Evolutionary conservation across 2,888 invertebrate species (phyloP).

Genomic region (Pherbina coryleti): DNA sequence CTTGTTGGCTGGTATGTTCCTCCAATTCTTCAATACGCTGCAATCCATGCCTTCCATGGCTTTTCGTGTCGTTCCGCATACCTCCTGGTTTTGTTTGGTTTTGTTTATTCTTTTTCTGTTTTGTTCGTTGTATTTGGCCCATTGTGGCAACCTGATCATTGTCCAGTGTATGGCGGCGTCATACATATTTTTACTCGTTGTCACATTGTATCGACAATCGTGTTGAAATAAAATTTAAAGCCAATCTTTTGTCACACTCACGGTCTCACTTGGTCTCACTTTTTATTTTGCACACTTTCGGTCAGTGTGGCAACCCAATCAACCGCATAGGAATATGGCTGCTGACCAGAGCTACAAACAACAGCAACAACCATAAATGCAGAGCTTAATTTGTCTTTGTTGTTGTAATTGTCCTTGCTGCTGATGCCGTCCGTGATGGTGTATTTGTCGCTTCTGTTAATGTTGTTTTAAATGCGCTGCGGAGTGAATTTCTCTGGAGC

Average conservation of each 20-base stretch:
- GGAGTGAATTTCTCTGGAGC: too few species aligned
- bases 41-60: background rate
- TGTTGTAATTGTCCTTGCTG: background rate
- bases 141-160: background rate
- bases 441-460: background rate
- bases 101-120: too few species aligned
- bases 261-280: background rate
- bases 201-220: constrained; percentile 39
- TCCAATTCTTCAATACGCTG: background rate
- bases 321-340: constrained; percentile 18
- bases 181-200: constrained; percentile 38
- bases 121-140: too few species aligned
- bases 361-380: background rate
- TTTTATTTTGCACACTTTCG: background rate
- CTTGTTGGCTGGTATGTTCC: background rate
- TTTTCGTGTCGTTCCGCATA: too few species aligned
- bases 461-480: background rate
- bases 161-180: background rate
- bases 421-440: background rate
- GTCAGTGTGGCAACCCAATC: constrained; percentile 15
- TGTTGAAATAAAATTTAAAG: constrained; percentile 26
- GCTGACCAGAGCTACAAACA: constrained; percentile 4
- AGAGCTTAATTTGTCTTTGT: background rate
- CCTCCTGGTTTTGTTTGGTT: too few species aligned
- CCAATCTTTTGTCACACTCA: background rate